phyloP scores from a whole-genome alignment of 1,140 invertebrate species.

The Aporrectodea caliginosa region DNA sequence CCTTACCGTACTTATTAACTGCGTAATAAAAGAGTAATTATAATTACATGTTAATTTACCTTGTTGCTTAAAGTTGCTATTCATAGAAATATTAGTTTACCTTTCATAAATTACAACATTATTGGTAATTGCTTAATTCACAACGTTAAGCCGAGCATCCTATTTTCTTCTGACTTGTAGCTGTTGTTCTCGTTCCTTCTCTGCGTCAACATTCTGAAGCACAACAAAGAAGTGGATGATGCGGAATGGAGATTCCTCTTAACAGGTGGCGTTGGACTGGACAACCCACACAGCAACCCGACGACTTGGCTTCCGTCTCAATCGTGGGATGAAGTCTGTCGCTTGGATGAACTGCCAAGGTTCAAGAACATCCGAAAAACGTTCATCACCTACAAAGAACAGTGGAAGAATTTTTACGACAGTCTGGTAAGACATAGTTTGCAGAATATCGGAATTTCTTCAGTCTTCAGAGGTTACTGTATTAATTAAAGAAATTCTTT shows the following conservation, averaged over 20 bases:
- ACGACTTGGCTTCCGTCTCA: conserved; percentile 67
- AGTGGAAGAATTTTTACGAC: conserved; percentile 73
- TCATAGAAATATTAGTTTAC: background rate
- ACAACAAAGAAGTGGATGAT: conserved; percentile 63
- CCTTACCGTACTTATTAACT: background rate
- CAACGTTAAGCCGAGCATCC: background rate
- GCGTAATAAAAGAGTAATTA: background rate
- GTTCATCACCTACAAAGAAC: conserved; percentile 57
- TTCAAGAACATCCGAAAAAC: conserved; percentile 60
- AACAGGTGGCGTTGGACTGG: conserved; percentile 79
- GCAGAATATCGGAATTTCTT: no score
- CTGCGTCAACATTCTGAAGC: conserved; percentile 73
- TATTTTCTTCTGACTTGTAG: no score
- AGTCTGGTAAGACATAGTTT: conserved; percentile 39
- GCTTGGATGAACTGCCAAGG: conserved; percentile 64
- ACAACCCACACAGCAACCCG: conserved; percentile 70
- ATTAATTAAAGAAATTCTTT: no score
- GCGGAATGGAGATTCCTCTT: conserved; percentile 82
- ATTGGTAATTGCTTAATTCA: background rate
- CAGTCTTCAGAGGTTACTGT: no score
- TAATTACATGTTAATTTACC: background rate
- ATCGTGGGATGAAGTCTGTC: conserved; percentile 80
- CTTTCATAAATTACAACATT: background rate
- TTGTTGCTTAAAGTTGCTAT: background rate
- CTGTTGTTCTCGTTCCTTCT: conserved; percentile 83